Base-by-base conservation (phyloP, 2,797 vertebrate genomes). In the Gymnothorax reevesii region DNA sequence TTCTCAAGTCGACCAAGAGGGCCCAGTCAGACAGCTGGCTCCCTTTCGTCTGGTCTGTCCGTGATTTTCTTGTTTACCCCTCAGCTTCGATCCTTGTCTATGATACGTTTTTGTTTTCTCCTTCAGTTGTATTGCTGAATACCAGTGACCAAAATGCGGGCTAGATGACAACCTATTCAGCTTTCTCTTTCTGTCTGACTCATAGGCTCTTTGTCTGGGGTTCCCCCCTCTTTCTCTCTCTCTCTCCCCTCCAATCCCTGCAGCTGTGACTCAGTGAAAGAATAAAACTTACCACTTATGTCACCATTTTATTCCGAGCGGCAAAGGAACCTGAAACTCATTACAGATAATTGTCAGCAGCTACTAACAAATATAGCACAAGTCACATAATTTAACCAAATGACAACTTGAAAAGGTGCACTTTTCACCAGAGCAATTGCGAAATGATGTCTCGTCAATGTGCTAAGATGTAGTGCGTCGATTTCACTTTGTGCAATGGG, bases 231-330 rank as follows among this genome's bases (percentile, higher is more conserved):
- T 8, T 22, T 22, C 83, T 54, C 62, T 7, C 83, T 88, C 55
- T 22, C 57, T n/a, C n/a, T 52, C 15, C 83, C 8, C 83, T 88
- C 80, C 92, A 85, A 52, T 75, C 89, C 57, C 84, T 69, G 90
- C 94, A 95, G 94, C 93, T 95, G 94, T 93, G 92, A 88, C 89
- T 87, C 83, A 84, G 84, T 33, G 86, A 80, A 86, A 82, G 88
- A 87, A 90, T 5, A 4, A 84, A 87, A 87, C 90, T 86, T 88
- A 52, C 54, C 77, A 80, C 77, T 80, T 49, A 91, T 94, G 89
- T 92, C 85, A 25, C n/a, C n/a, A 49, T 33, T 33, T 1, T 80
- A 91, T 92, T 91, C 93, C 88, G 92, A 86, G 89, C 89, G 88
- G 89, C 87, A 86, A 87, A 42, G 57, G 88, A 89, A 75, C 88